Evolutionary conservation across 2,113 vertebrate genomes (phyloP).

Genomic region (Butastur rufipennis): DNA sequence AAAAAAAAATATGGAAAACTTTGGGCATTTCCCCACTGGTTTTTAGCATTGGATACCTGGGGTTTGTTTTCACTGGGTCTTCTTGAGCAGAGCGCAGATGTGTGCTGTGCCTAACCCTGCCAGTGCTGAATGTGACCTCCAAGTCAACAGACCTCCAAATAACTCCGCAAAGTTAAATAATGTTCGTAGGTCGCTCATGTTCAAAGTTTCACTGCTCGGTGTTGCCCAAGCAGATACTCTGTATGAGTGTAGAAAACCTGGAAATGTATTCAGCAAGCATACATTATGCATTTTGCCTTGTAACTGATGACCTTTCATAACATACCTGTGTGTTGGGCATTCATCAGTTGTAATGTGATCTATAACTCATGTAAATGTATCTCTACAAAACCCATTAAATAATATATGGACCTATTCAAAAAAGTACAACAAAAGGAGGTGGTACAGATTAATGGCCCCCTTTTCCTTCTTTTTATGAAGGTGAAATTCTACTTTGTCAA

Average conservation of each 20-base stretch:
- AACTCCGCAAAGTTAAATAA: neutral
- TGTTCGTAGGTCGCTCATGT: accelerated
- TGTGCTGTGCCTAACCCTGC: accelerated
- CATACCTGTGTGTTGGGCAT: slow-evolving; percentile 30
- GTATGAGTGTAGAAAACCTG: neutral
- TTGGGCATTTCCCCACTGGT: neutral
- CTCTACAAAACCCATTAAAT: slow-evolving; percentile 46
- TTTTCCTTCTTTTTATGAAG: neutral
- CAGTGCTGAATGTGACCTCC: accelerated
- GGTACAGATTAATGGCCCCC: neutral
- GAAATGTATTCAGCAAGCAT: neutral
- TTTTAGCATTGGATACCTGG: neutral
- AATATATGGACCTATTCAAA: slow-evolving; percentile 46
- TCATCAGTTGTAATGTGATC: slow-evolving; percentile 54
- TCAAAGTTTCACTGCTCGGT: neutral
- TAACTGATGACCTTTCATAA: slow-evolving; percentile 63
- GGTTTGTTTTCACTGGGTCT: neutral
- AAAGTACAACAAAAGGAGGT: slow-evolving; percentile 1
- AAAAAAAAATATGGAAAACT: neutral
- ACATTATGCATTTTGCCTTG: slow-evolving; percentile 50
- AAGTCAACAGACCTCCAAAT: neutral
- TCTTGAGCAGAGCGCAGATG: neutral
- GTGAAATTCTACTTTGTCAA: neutral
- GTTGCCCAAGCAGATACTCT: neutral
- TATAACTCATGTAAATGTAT: slow-evolving; percentile 59